Conservation (phyloP, 2,113 vertebrate genomes). For the Podarcis cretensis region DNA sequence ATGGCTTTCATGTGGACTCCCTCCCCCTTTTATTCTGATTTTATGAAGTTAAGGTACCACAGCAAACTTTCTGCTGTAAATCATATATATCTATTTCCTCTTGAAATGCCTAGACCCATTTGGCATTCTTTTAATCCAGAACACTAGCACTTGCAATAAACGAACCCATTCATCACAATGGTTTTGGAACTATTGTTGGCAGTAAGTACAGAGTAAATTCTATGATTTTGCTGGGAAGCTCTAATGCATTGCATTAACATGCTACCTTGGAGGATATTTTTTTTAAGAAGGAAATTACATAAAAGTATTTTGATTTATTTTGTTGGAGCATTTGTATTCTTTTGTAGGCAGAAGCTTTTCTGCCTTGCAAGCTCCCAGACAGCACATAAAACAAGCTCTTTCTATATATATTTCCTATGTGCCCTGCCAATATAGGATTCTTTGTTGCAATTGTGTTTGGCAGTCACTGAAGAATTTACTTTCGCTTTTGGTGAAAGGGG, state of each 20-base stretch:
- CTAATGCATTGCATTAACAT: not conserved
- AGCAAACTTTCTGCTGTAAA: constrained; percentile 32
- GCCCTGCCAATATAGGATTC: not conserved
- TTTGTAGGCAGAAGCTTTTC: not conserved
- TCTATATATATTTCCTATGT: not conserved
- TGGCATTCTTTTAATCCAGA: not conserved
- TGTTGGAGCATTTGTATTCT: not conserved
- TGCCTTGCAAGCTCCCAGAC: not conserved
- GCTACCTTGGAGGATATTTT: not conserved
- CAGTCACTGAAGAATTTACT: not conserved
- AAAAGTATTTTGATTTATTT: not conserved
- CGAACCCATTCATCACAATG: not conserved
- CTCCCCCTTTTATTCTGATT: constrained; percentile 1
- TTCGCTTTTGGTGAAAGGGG: not conserved
- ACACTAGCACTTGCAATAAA: not conserved
- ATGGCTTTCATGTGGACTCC: not conserved
- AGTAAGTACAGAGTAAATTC: not conserved
- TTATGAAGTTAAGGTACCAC: constrained; percentile 42
- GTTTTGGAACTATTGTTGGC: not conserved
- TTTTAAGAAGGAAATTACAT: not conserved
- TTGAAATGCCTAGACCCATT: not conserved
- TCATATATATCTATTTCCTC: not conserved
- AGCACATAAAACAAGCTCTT: not conserved
- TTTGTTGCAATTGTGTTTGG: not conserved
- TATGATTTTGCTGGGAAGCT: not conserved